Evolutionary conservation across 1,140 invertebrate species (phyloP).

Genomic region (Trinorchestia longiramus): DNA sequence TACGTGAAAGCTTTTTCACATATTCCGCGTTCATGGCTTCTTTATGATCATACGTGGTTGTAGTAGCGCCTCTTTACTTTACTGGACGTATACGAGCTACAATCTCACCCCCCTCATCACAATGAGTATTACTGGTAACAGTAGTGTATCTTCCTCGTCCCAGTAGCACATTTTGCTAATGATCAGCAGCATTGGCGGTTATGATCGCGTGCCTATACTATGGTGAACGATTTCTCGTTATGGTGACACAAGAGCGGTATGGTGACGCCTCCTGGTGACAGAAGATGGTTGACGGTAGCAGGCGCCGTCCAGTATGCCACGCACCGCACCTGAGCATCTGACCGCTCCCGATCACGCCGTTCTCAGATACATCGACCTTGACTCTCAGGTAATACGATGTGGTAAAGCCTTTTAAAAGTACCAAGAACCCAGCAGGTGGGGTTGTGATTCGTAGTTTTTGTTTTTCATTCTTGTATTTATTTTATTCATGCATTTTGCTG

Average conservation of each 20-base stretch:
- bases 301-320: slow-evolving; percentile 36
- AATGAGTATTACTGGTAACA: not conserved
- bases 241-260: slow-evolving; percentile 46
- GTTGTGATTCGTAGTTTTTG: not conserved
- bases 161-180: not conserved
- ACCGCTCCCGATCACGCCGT: not conserved
- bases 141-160: not conserved
- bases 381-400: not conserved
- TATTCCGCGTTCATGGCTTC: not conserved
- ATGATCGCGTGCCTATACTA: not conserved
- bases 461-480: not conserved
- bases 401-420: not conserved
- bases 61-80: not conserved
- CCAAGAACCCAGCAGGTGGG: not conserved
- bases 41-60: not conserved
- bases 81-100: not conserved
- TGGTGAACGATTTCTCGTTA: not conserved
- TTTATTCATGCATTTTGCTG: not conserved
- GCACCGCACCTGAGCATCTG: slow-evolving; percentile 16
- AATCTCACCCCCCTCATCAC: not conserved
- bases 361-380: slow-evolving; percentile 48
- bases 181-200: slow-evolving; percentile 21
- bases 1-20: not conserved
- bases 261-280: slow-evolving; percentile 2
- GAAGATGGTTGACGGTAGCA: slow-evolving; percentile 52